Percentiles rank a stretch among this genome's conserved stretches.
phyloP scores from a whole-genome alignment of 2,888 invertebrate genomes.

The Peribatodes rhomboidaria region DNA sequence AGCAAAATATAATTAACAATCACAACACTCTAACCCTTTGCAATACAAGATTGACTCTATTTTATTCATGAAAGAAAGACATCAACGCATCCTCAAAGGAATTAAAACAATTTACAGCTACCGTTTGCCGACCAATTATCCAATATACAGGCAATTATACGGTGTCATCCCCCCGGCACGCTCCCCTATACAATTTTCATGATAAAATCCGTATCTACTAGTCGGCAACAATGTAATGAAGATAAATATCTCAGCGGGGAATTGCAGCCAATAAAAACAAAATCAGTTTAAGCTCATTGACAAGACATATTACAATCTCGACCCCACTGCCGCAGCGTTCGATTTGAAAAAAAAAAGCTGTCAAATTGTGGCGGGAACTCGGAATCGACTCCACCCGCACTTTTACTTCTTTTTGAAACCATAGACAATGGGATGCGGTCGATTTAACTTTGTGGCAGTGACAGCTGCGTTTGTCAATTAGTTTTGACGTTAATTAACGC shows the following conservation, averaged over 20 bases:
- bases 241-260: conserved; percentile 83
- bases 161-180: conserved; percentile 68
- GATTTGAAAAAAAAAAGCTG: conserved; percentile 56
- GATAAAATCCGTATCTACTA: conserved; percentile 81
- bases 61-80: conserved; percentile 54
- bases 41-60: conserved; percentile 43
- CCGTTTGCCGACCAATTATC: conserved; percentile 77
- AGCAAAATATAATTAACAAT: conserved; percentile 30
- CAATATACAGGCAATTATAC: conserved; percentile 77
- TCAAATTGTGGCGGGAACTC: conserved; percentile 67
- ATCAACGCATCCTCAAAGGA: conserved; percentile 57
- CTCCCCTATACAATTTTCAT: conserved; percentile 74
- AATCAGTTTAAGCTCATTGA: conserved; percentile 63
- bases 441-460: conserved; percentile 55
- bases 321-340: conserved; percentile 50
- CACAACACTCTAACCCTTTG: conserved; percentile 33
- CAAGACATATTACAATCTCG: conserved; percentile 71
- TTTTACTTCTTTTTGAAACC: conserved; percentile 44
- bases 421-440: conserved; percentile 56
- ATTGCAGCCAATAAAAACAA: conserved; percentile 70
- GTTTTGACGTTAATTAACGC: conserved; percentile 62
- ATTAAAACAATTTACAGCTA: conserved; percentile 69
- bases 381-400: conserved; percentile 67
- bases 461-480: conserved; percentile 62
- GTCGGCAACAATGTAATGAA: conserved; percentile 77